Evolutionary conservation across 2,888 invertebrate genomes (phyloP).

Genomic region (Drosophila anomelani): DNA sequence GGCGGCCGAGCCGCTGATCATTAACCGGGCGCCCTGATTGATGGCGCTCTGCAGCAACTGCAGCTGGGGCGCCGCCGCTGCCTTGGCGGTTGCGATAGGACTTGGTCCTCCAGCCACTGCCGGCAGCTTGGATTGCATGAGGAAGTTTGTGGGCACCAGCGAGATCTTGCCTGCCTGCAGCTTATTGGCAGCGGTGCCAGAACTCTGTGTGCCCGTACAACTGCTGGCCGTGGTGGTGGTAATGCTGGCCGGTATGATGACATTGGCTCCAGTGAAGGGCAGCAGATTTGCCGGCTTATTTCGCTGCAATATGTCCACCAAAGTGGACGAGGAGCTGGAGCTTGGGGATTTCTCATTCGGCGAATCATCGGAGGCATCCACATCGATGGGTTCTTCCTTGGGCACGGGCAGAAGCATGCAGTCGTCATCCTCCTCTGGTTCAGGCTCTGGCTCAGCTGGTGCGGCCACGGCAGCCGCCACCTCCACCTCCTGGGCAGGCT

Average conservation of each 20-base stretch:
- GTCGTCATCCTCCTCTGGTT: slow-evolving; percentile 57
- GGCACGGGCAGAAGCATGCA: slow-evolving; percentile 69
- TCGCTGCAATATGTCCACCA: slow-evolving; percentile 75
- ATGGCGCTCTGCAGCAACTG: slow-evolving; percentile 70
- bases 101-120: slow-evolving; percentile 44
- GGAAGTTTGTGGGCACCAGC: slow-evolving; percentile 84
- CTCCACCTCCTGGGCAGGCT: slow-evolving; percentile 47
- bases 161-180: slow-evolving; percentile 82
- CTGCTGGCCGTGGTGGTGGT: slow-evolving; percentile 52
- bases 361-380: slow-evolving; percentile 82
- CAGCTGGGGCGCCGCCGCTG: slow-evolving; percentile 53
- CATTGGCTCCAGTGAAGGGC: slow-evolving; percentile 53
- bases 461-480: slow-evolving; percentile 16
- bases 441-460: slow-evolving; percentile 12
- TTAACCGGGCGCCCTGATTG: slow-evolving; percentile 70
- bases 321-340: slow-evolving; percentile 49
- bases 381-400: slow-evolving; percentile 84
- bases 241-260: slow-evolving; percentile 55
- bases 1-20: slow-evolving; percentile 62
- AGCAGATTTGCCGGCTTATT: slow-evolving; percentile 57
- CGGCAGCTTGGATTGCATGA: slow-evolving; percentile 79
- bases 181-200: slow-evolving; percentile 33
- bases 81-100: slow-evolving; percentile 37
- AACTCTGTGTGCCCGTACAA: slow-evolving; percentile 41
- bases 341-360: slow-evolving; percentile 42